These are phyloP conservation scores for Scomber colias DNA, from an alignment of 2,113 vertebrate species.

Conservation along the genomic window DNA sequence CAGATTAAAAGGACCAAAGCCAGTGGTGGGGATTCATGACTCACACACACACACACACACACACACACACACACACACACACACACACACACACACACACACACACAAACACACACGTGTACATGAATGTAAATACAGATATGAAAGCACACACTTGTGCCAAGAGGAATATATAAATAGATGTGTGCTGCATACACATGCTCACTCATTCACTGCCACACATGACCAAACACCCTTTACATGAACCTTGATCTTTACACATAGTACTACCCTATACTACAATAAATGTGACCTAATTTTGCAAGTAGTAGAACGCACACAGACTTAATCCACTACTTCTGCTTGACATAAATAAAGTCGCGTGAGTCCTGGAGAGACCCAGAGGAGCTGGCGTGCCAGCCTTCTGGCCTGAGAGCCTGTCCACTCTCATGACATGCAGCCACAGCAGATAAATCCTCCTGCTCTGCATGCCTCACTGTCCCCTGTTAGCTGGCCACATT, in stretches of 20 bases:
- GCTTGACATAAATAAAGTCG: constrained; percentile 20
- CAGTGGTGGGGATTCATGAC: constrained; percentile 23
- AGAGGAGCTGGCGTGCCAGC: constrained; percentile 55
- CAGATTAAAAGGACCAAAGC: constrained; percentile 57
- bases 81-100: neutral
- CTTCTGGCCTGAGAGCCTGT: constrained; percentile 47
- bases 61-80: neutral
- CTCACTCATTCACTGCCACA: neutral
- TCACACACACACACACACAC: neutral
- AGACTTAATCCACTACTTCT: neutral
- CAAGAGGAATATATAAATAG: constrained; percentile 10
- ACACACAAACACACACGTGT: neutral
- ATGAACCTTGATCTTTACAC: neutral
- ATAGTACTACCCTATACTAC: too few species aligned
- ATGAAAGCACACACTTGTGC: constrained; percentile 6
- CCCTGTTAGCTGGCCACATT: constrained; percentile 33
- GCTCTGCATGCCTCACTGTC: constrained; percentile 40
- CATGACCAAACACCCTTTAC: neutral
- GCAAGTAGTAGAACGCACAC: neutral
- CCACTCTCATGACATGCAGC: constrained; percentile 31
- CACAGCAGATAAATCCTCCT: constrained; percentile 60
- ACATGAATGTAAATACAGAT: neutral
- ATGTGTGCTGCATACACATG: constrained; percentile 45
- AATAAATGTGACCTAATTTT: too few species aligned
- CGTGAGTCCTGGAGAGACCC: constrained; percentile 1